phyloP scores from a whole-genome alignment of 2,113 vertebrate genomes.

The Menidia beryllina region DNA sequence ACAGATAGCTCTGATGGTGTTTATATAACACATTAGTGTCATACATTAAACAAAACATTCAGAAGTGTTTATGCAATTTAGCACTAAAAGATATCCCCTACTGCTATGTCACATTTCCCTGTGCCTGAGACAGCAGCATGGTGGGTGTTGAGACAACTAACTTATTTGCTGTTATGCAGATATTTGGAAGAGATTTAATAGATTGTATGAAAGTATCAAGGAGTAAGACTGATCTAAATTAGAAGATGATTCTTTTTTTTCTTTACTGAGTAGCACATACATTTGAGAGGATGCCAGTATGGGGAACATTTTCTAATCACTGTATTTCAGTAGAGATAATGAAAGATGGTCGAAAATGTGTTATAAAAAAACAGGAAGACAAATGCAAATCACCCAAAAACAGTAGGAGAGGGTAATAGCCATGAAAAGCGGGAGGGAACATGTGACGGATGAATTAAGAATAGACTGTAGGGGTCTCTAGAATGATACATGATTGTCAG shows the following conservation, averaged over 20 bases:
- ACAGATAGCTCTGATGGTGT: conserved; percentile 6
- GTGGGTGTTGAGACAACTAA: conserved; percentile 43
- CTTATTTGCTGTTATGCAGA: conserved; percentile 33
- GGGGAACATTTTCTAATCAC: conserved; percentile 23
- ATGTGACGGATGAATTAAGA: conserved; percentile 58
- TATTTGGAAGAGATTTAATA: conserved; percentile 12
- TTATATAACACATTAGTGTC: conserved; percentile 24
- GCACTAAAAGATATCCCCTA: conserved; percentile 7
- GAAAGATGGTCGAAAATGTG: conserved; percentile 21
- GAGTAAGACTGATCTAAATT: background rate
- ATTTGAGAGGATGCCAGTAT: conserved; percentile 32
- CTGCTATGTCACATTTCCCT: conserved; percentile 7
- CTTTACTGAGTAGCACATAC: background rate
- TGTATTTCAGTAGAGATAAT: conserved; percentile 15
- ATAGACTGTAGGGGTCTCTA: conserved; percentile 49
- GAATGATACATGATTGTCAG: conserved; percentile 65
- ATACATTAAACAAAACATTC: conserved; percentile 20
- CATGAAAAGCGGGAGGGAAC: conserved; percentile 33
- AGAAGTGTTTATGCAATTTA: conserved; percentile 45
- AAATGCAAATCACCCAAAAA: conserved; percentile 62
- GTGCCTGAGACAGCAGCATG: conserved; percentile 11
- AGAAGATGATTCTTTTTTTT: background rate
- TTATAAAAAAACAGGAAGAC: conserved; percentile 34
- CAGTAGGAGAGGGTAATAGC: conserved; percentile 38
- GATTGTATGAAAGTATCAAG: background rate